phyloP scores from a whole-genome alignment of 2,797 vertebrate species.

The Cirrhinus molitorella region DNA sequence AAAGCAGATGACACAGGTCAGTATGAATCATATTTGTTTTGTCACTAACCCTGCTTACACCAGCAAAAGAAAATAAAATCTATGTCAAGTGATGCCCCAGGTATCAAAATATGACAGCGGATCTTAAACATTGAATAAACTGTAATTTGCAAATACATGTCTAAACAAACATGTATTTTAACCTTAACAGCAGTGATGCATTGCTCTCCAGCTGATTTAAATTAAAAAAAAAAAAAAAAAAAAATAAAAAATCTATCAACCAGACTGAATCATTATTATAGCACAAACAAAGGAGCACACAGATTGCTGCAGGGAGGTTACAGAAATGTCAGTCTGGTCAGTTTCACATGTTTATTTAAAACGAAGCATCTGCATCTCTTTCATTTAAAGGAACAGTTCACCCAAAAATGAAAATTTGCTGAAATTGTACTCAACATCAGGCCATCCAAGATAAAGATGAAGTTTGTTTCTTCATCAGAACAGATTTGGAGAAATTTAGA shows the following conservation, averaged over 20 bases:
- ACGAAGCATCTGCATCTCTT: neutral
- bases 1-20: constrained; percentile 18
- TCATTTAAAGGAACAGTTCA: neutral
- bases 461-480: too few species aligned
- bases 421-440: neutral
- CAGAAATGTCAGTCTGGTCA: constrained; percentile 1
- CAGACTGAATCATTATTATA: constrained; percentile 1
- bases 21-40: constrained; percentile 15
- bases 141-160: neutral
- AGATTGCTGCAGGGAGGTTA: neutral
- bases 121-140: neutral
- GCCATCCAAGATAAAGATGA: neutral
- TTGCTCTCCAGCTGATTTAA: constrained; percentile 14
- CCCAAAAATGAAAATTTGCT: neutral
- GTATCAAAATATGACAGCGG: neutral
- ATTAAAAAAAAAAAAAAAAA: neutral
- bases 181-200: neutral
- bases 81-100: neutral
- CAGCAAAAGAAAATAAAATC: constrained; percentile 2
- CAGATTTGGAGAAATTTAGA: too few species aligned
- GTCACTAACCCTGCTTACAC: neutral
- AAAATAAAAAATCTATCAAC: neutral
- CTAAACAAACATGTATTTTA: constrained; percentile 2
- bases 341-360: neutral
- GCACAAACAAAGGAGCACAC: neutral